Percentiles rank a stretch among this genome's conserved stretches.
Conservation (phyloP, 2,113 vertebrate species). For the Amphilophus citrinellus region DNA sequence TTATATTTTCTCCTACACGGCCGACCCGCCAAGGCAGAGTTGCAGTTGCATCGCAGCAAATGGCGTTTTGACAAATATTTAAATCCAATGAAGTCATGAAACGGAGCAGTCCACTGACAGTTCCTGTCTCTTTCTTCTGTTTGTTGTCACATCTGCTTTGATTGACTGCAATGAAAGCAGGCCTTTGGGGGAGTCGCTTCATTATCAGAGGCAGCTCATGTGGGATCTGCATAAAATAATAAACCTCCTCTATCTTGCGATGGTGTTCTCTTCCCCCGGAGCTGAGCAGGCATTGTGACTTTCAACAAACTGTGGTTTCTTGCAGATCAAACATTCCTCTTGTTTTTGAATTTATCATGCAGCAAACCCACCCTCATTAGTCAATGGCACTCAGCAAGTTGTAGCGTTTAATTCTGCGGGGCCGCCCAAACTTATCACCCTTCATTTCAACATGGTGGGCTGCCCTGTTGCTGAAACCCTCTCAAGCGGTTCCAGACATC, state of each 20-base stretch:
- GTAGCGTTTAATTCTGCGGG: constrained; percentile 69
- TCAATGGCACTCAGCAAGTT: constrained; percentile 78
- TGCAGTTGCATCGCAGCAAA: constrained; percentile 21
- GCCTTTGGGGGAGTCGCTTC: constrained; percentile 30
- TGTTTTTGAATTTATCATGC: constrained; percentile 61
- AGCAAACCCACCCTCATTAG: constrained; percentile 72
- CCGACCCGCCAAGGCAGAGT: constrained; percentile 28
- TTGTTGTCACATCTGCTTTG: constrained; percentile 59
- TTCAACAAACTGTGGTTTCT: constrained; percentile 58
- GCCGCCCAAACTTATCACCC: constrained; percentile 71
- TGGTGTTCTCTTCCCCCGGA: constrained; percentile 44
- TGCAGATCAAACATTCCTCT: constrained; percentile 54
- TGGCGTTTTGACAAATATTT: not conserved
- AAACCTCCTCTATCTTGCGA: constrained; percentile 46
- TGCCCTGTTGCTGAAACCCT: constrained; percentile 57
- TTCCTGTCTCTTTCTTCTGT: constrained; percentile 46
- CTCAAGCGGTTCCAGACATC: constrained; percentile 80
- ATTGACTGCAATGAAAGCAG: constrained; percentile 54
- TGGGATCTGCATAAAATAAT: constrained; percentile 54
- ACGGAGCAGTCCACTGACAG: constrained; percentile 38
- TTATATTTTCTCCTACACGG: constrained; percentile 29
- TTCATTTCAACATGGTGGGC: constrained; percentile 74
- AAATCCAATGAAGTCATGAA: constrained; percentile 29
- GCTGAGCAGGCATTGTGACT: constrained; percentile 60
- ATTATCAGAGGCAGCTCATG: constrained; percentile 53